A percentile compares a stretch with the other conserved stretches of the same genome.
phyloP scores from a whole-genome alignment of 2,797 vertebrate species.

The Denticeps clupeoides region DNA sequence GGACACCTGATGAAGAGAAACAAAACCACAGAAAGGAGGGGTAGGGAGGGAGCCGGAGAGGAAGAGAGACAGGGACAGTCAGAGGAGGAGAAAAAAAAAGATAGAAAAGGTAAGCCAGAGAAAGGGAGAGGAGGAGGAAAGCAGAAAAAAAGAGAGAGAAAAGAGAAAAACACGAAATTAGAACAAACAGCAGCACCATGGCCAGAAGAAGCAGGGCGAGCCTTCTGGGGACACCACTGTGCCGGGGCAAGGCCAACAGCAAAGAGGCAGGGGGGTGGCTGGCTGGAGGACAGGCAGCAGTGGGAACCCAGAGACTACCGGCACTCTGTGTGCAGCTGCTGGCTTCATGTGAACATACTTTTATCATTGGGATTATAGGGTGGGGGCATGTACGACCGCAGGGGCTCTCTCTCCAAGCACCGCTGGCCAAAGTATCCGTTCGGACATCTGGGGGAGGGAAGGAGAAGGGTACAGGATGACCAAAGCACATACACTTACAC shows the following conservation, averaged over 20 bases:
- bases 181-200: slow-evolving; percentile 57
- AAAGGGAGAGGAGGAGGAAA: slow-evolving; percentile 25
- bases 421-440: slow-evolving; percentile 91
- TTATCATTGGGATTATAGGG: slow-evolving; percentile 69
- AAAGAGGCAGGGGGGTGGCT: slow-evolving; percentile 29
- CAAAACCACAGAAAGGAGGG: slow-evolving; percentile 80
- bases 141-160: slow-evolving; percentile 50
- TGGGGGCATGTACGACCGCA: slow-evolving; percentile 91
- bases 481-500: slow-evolving; percentile 57
- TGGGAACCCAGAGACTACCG: slow-evolving; percentile 53
- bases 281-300: slow-evolving; percentile 50
- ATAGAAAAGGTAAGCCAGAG: slow-evolving; percentile 25
- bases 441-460: slow-evolving; percentile 92
- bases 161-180: slow-evolving; percentile 75
- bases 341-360: slow-evolving; percentile 87
- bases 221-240: slow-evolving; percentile 51
- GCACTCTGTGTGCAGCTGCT: slow-evolving; percentile 56
- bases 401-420: slow-evolving; percentile 92
- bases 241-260: slow-evolving; percentile 39
- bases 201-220: slow-evolving; percentile 58
- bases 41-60: slow-evolving; percentile 72
- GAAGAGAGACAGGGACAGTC: slow-evolving; percentile 65
- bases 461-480: slow-evolving; percentile 77
- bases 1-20: slow-evolving; percentile 93
- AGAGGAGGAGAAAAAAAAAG: slow-evolving; percentile 68